Base-by-base conservation (phyloP, 2,113 vertebrate genomes). In the Myotis brandtii region DNA sequence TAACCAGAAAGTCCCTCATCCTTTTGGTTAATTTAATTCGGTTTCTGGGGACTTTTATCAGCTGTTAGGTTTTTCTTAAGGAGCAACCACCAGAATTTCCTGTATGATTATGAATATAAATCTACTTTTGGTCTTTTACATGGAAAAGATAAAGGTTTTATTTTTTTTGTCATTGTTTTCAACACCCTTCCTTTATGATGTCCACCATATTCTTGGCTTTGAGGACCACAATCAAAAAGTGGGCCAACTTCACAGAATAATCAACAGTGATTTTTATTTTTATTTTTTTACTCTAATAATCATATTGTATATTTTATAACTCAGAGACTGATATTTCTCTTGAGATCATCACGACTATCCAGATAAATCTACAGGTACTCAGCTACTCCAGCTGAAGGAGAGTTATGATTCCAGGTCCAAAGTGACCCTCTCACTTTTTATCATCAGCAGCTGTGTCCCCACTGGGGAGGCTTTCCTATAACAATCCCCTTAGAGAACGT, bases 21-120 rank as follows among this genome's bases (percentile, higher is more conserved):
- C 9, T 82, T 97, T 94, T 88, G 54, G 90, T 92, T 80, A 95
- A 94, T 75, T 91, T 82, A 89, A 86, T 75, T 95, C 64, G 79
- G 46, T 84, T 96, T 96, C 82, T 95, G 66, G 62, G 56, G 32
- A 83, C 46, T 95, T 96, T 86, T 52, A 95, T 86, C 64, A 95
- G 54, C n/a, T 96, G n/a, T 66, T 94, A 72, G 50, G 5, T 83
- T 91, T 96, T 96, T 91, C 50, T 91, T 91, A 17, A 93, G 46
- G 11, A 75, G 25, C 9, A 80, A 30, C 10, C 23, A 95, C 56
- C 30, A 96, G 48, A 94, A 94, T 94, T 89, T 86, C 92, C 52
- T 89, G 14, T 37, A 56, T 83, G 67, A 91, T 34, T 77, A 7
- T 80, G 89, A 43, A 81, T 50, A 32, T 25, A 89, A 96, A 86